Percentiles rank a stretch among this genome's conserved stretches.
Evolutionary conservation across 2,797 vertebrate genomes (phyloP).

Genomic region (Channallabes apus): DNA sequence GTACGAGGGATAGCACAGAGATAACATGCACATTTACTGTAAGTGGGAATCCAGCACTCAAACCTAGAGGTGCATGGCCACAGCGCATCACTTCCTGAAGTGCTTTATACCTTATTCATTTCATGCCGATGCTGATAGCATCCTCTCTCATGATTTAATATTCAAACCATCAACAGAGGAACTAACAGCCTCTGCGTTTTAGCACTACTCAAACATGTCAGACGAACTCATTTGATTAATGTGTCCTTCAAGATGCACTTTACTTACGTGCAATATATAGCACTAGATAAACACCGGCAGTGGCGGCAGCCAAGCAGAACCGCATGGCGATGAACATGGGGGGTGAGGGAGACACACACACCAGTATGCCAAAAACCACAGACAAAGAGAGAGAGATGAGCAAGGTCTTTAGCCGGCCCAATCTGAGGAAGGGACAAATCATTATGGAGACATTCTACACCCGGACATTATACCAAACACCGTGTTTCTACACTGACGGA

Average conservation of each 20-base stretch:
- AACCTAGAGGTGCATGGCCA: too few species aligned
- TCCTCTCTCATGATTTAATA: not conserved
- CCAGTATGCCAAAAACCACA: conserved; percentile 83
- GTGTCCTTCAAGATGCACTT: not conserved
- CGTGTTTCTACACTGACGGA: not conserved
- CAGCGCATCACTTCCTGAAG: not conserved
- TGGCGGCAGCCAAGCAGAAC: conserved; percentile 82
- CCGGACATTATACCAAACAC: not conserved
- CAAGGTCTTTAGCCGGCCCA: conserved; percentile 81
- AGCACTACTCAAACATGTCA: not conserved
- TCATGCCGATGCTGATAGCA: not conserved
- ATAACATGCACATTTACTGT: too few species aligned
- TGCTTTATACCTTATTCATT: not conserved
- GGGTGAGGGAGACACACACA: conserved; percentile 82
- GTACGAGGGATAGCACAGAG: too few species aligned
- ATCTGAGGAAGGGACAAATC: conserved; percentile 63
- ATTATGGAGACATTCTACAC: not conserved
- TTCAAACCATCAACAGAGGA: not conserved
- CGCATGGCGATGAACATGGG: conserved; percentile 84
- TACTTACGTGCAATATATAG: conserved; percentile 86
- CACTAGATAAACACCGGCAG: conserved; percentile 81
- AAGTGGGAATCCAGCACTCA: too few species aligned
- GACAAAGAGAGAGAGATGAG: conserved; percentile 81
- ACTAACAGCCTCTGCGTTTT: not conserved
- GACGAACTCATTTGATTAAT: not conserved